Conservation (phyloP, 2,113 vertebrate species). For the Caloenas nicobarica region DNA sequence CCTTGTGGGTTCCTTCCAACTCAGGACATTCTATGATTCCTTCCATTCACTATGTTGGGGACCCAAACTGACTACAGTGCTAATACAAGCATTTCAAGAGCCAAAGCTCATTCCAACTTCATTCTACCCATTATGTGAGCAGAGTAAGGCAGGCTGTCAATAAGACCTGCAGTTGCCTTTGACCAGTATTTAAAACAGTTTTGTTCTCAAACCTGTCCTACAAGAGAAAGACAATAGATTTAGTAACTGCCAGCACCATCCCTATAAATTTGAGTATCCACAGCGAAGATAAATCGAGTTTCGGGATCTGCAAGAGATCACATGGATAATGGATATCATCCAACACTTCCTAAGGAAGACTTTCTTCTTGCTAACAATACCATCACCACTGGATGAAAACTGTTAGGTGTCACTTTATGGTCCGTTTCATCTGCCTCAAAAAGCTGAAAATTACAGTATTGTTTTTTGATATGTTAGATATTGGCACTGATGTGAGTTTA, state of each 20-base stretch:
- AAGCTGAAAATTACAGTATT: background rate
- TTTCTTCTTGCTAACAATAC: background rate
- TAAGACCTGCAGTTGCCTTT: background rate
- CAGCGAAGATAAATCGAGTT: background rate
- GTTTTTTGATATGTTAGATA: background rate
- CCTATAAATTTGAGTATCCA: background rate
- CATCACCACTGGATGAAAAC: background rate
- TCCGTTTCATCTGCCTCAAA: background rate
- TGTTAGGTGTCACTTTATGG: background rate
- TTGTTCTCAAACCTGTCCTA: background rate
- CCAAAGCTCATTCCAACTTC: background rate
- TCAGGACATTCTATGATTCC: no score
- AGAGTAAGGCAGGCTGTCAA: background rate
- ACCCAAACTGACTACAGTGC: background rate
- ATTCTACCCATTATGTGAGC: background rate
- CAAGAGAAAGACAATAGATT: background rate
- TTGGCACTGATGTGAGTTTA: background rate
- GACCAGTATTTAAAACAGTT: background rate
- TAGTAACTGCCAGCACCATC: background rate
- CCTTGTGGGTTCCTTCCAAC: no score
- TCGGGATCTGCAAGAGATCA: background rate
- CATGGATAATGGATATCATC: accelerated
- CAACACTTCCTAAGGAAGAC: background rate
- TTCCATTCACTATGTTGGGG: background rate
- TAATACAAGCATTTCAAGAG: background rate